A percentile compares a stretch with the other conserved stretches of the same genome.
These are phyloP conservation scores for Hoplodrina ambigua DNA, from an alignment of 2,888 invertebrate genomes.

Conservation along the genomic window DNA sequence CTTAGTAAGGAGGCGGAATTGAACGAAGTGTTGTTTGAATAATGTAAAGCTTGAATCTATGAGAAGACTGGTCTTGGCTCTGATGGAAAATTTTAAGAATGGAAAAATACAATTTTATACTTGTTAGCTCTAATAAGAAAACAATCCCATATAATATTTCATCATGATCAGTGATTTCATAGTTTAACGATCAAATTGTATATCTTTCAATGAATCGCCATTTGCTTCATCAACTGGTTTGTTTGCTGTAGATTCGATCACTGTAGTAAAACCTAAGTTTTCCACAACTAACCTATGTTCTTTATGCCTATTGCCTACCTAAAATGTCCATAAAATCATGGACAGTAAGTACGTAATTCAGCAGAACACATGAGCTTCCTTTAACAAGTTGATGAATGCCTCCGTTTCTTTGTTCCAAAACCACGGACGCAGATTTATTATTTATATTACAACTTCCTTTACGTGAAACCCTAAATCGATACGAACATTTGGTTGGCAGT, in stretches of 20 bases:
- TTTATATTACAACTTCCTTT: slow-evolving; percentile 87
- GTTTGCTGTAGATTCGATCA: too few relatives aligned
- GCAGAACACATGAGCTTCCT: slow-evolving; percentile 23
- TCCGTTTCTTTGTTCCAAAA: slow-evolving; percentile 48
- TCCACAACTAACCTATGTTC: neutral
- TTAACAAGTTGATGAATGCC: slow-evolving; percentile 34
- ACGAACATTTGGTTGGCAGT: slow-evolving; percentile 87
- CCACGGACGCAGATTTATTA: slow-evolving; percentile 71
- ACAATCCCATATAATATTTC: too few relatives aligned
- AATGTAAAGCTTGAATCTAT: neutral
- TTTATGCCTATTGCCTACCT: neutral
- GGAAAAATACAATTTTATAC: too few relatives aligned
- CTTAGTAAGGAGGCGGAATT: slow-evolving; percentile 29
- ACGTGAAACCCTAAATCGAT: slow-evolving; percentile 80
- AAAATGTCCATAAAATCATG: too few relatives aligned
- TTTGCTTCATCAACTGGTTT: too few relatives aligned
- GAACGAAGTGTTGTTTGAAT: slow-evolving; percentile 7
- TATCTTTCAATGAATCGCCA: too few relatives aligned
- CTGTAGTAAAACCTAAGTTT: too few relatives aligned
- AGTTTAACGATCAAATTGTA: too few relatives aligned
- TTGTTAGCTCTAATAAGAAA: too few relatives aligned
- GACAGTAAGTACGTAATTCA: neutral
- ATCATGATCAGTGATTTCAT: too few relatives aligned
- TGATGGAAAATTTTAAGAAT: neutral
- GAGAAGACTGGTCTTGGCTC: neutral